Evolutionary conservation across 2,113 vertebrate genomes (phyloP), one percentile per base, ranked within the genome.

Genomic region (Aegithalos caudatus): DNA sequence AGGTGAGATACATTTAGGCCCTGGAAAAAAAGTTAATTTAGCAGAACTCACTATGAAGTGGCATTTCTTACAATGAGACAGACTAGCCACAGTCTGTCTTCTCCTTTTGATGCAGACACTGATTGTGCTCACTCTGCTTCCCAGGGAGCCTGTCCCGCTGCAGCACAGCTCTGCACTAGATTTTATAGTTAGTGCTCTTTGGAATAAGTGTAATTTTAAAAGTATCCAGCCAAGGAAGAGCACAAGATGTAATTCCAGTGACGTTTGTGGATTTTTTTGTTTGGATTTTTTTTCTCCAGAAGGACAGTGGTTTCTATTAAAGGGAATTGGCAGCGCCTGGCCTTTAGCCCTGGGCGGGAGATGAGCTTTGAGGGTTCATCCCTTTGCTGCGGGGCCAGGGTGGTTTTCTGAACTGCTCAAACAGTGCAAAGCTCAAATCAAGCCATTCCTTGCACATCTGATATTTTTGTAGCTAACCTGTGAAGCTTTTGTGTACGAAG

Each of bases 391-490:
- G 0, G 47, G 65, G 56, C 76, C 1, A 0, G n/a, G 62, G 47
- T 83, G 25, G 35, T 40, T 66, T 83, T 88, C 58, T 70, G 51
- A 86, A n/a, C 69, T 77, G 45, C 60, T 85, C 44, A 44, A 86
- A 61, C 19, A 11, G 48, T 21, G 35, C 57, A 54, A 17, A 88
- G 45, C 82, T 86, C 60, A 47, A 53, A 35, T 37, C 21, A 37
- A 88, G 62, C 19, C 33, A 16, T 66, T 86, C 82, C 76, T 83
- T 80, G 53, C 44, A 47, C 3, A 2, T 56, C 50, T 84, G 80
- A 90, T 92, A 65, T 85, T 96, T 92, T 91, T 84, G 72, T 56
- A 92, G 96, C 92, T 96, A 97, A 94, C 96, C 92, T 92, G 86
- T 61, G 73, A 80, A 87, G 81, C 65, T 94, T 94, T 92, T 94